Conservation (phyloP, 23 tunicate species). For the Trididemnum clinides region DNA sequence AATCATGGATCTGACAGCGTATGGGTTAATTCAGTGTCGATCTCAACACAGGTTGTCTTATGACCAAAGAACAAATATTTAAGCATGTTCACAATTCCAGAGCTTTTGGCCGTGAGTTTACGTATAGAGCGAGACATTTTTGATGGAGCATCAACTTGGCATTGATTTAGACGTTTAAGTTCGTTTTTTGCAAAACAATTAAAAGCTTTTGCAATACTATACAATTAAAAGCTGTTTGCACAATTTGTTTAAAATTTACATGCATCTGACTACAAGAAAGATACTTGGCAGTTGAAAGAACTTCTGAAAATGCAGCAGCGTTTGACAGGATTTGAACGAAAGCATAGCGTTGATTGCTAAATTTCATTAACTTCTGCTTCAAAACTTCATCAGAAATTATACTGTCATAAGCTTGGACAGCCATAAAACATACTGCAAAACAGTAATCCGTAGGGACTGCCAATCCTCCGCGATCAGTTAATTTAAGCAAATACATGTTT, state of each 20-base stretch:
- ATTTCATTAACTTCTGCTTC: background rate
- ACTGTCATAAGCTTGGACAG: background rate
- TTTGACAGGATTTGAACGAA: background rate
- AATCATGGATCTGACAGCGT: too few relatives aligned
- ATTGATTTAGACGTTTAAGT: constrained; percentile 8
- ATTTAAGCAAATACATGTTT: background rate
- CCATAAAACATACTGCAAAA: background rate
- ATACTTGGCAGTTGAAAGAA: background rate
- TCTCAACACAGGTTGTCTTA: too few relatives aligned
- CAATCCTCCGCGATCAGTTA: constrained; percentile 31
- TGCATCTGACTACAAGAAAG: background rate
- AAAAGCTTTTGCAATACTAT: too few relatives aligned
- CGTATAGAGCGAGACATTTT: background rate
- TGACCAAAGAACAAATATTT: too few relatives aligned
- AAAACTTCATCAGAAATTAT: background rate
- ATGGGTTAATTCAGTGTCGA: too few relatives aligned
- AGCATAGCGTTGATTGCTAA: background rate
- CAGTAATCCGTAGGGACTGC: constrained; percentile 26
- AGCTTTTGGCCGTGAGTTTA: constrained; percentile 12
- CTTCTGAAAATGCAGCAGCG: background rate
- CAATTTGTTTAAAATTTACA: background rate
- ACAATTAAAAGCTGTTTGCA: constrained; percentile 34
- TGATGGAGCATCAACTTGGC: background rate
- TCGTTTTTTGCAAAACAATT: constrained; percentile 39
- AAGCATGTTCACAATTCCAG: too few relatives aligned